Base-by-base conservation (phyloP, 2,888 invertebrate genomes). In the Magallana nippona region DNA sequence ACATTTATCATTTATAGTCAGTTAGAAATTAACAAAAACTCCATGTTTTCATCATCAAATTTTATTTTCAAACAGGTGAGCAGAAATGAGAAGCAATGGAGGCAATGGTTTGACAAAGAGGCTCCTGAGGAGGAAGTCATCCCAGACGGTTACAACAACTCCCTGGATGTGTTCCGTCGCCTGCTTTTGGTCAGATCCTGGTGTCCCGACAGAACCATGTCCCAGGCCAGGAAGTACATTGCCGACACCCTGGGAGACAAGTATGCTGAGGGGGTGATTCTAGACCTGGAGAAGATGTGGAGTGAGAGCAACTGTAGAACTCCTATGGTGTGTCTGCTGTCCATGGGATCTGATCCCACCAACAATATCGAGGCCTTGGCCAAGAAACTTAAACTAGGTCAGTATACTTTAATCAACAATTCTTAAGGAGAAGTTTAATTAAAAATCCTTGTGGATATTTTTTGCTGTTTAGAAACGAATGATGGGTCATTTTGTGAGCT, bases 101-200 rank as follows among this genome's bases (percentile, higher is more conserved):
- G 90, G 81, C 91, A 92, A 83, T 94, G 94, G 94, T 94, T 94
- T 89, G 94, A 94, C 89, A 94, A 94, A 84, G 94, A 94, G 62
- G 91, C 93, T 27, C 94, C 94, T 3, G 94, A 94, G 84, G 94
- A 94, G 86, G 94, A 94, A 80, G 86, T 91, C 1, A 94, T 94
- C 84, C 94, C 94, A 0, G 94, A 94, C 85, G 94, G 94, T 60
- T 94, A 94, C 90, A 92, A 93, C 88, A 93, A 91, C 86, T 91
- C 93, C 0, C 91, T 94, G 57, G 94, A 94, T 83, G 92, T 93
- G 10, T 94, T 94, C 92, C 89, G 94, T 15, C 92, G 94, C 71
- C 92, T 94, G 83, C 90, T 94, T 22, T 90, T 94, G 22, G 93
- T 94, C 22, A 89, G 94, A 22, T 92, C 92, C 80, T 94, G 94